A percentile compares a stretch with the other conserved stretches of the same genome.
These are phyloP conservation scores for Dicaeum eximium DNA, from an alignment of 2,113 vertebrate species.

Conservation along the genomic window DNA sequence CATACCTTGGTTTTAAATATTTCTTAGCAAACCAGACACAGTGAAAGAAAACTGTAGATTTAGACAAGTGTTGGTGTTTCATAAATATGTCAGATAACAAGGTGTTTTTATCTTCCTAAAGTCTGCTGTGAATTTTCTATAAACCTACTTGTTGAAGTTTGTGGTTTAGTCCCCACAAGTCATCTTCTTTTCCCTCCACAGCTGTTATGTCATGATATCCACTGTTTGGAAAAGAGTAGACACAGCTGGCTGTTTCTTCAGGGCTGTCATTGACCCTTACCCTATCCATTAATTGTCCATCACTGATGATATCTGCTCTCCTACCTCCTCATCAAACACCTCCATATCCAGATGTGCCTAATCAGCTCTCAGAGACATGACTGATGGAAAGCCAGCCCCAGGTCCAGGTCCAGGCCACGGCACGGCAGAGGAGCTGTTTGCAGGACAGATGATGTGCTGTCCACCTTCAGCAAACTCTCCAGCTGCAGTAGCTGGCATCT, in stretches of 20 bases:
- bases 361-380: background rate
- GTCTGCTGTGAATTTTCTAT: background rate
- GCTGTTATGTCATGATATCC: background rate
- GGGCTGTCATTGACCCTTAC: background rate
- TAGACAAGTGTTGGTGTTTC: background rate
- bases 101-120: background rate
- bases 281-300: constrained; percentile 2
- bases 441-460: background rate
- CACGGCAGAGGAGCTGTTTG: background rate
- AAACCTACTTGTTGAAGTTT: background rate
- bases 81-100: background rate
- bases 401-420: background rate
- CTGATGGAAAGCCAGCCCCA: background rate
- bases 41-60: background rate
- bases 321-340: background rate
- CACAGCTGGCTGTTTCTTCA: background rate
- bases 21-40: background rate
- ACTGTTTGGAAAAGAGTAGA: background rate
- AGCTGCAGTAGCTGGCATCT: background rate
- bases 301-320: background rate
- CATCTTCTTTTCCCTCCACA: background rate
- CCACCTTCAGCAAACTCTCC: background rate
- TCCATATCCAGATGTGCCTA: background rate
- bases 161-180: background rate
- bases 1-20: background rate